Conservation (phyloP, 2,113 vertebrate genomes). For the Taxidea taxus region DNA sequence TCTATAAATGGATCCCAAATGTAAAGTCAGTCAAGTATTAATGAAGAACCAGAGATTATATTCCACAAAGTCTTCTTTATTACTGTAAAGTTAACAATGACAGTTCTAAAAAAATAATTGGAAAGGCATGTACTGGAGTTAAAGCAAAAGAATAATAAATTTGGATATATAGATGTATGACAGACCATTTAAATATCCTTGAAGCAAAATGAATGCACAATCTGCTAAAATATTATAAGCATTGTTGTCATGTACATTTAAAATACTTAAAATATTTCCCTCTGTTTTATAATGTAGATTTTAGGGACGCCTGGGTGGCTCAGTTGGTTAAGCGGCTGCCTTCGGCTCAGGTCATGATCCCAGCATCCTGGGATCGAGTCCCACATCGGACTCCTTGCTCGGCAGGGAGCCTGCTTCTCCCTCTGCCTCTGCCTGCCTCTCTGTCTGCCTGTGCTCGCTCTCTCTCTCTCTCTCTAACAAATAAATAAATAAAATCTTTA, state of each 20-base stretch:
- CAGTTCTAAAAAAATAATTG: neutral
- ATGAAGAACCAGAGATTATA: neutral
- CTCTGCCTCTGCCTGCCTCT: too few relatives aligned
- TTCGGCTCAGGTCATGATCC: too few relatives aligned
- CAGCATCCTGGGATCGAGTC: too few relatives aligned
- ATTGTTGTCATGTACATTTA: neutral
- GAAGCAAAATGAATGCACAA: neutral
- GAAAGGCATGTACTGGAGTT: neutral
- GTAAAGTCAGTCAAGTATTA: neutral
- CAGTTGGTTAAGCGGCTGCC: too few relatives aligned
- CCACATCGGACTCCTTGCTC: too few relatives aligned
- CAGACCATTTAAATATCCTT: neutral
- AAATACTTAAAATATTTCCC: constrained; percentile 12
- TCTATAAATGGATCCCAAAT: neutral
- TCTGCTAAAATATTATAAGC: neutral
- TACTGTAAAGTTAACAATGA: neutral
- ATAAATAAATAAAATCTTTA: too few relatives aligned
- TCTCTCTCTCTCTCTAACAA: too few relatives aligned
- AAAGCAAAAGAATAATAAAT: neutral
- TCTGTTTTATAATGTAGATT: neutral
- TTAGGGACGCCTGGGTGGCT: neutral
- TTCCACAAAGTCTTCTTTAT: neutral
- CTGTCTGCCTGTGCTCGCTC: too few relatives aligned
- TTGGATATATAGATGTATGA: neutral
- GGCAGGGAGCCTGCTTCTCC: too few relatives aligned